phyloP scores from a whole-genome alignment of 2,113 vertebrate species.

The Baryphthengus martii region DNA sequence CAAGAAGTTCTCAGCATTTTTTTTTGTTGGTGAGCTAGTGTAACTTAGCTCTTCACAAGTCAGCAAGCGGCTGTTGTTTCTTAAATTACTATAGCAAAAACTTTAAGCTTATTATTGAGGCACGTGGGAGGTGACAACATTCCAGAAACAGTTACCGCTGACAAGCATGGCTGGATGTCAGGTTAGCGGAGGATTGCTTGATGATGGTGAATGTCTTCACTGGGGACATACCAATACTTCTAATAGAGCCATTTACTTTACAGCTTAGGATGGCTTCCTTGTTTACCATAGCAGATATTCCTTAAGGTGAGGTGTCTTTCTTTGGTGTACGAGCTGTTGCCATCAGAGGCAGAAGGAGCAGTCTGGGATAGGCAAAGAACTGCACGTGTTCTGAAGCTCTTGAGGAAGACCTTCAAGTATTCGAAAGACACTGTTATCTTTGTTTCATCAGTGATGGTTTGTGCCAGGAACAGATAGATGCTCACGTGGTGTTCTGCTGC shows the following conservation, averaged over 20 bases:
- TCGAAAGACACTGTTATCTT: not conserved
- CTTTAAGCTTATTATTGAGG: not conserved
- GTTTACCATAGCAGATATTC: not conserved
- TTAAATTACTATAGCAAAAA: not conserved
- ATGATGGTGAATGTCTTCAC: not conserved
- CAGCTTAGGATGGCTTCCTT: not conserved
- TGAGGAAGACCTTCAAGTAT: not conserved
- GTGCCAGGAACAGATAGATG: not conserved
- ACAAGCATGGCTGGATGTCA: not conserved
- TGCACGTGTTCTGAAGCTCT: fast-evolving
- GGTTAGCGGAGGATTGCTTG: not conserved
- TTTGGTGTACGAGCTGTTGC: not conserved
- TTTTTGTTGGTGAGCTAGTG: not conserved
- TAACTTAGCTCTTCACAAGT: not conserved
- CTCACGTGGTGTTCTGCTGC: not conserved
- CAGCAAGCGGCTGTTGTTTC: not conserved
- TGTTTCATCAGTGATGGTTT: not conserved
- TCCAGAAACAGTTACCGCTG: not conserved
- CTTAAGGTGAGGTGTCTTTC: not conserved
- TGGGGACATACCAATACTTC: not conserved
- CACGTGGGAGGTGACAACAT: not conserved
- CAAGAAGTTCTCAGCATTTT: not conserved
- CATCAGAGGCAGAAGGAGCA: not conserved
- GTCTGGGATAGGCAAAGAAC: not conserved
- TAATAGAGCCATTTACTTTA: not conserved